Base-by-base conservation (phyloP, 2,888 invertebrate species). In the Drosophila trichaetosa region DNA sequence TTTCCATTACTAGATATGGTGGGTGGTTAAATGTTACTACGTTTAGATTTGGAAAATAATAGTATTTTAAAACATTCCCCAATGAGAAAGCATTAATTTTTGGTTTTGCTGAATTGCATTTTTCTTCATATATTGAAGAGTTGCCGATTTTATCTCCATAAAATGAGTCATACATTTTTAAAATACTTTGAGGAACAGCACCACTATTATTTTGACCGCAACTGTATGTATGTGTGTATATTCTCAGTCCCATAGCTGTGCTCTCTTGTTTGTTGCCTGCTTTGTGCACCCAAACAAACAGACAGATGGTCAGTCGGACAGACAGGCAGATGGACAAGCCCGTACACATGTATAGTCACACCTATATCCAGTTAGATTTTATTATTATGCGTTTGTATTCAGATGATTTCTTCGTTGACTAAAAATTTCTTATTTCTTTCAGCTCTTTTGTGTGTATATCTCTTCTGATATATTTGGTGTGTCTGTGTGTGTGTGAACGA, bases 331-430 rank as follows among this genome's bases (percentile, higher is more conserved):
- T 42, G 70, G 56, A 31, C 33, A 31, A 16, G 33, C 38, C 51
- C 40, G 31, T 64, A 51, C 40, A 67, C 52, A 24, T 67, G 49
- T 69, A 21, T 59, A 54, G 61, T 76, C 72, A 71, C 72, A 72
- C 72, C 72, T 76, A 51, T 64, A 16, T 75, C 59, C 76, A 76
- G 69, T 74, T 76, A 64, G 60, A 38, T 69, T 74, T 64, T 63
- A 58, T 75, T 75, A 58, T 61, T 53, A 75, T 69, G 53, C 58
- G 36, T 53, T 61, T 59, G 31, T 60, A 56, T 68, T 68, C 59
- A 52, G 48, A 53, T 62, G 63, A 69, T 61, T 70, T 73, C 42
- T 63, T 63, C 34, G 27, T 61, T 40, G 62, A 60, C 62, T 65
- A 56, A n/a, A 70, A 64, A 74, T 54, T 68, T 58, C 40, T 46